Evolutionary conservation across 2,113 vertebrate genomes (phyloP).

Genomic region (Dinomys branickii): DNA sequence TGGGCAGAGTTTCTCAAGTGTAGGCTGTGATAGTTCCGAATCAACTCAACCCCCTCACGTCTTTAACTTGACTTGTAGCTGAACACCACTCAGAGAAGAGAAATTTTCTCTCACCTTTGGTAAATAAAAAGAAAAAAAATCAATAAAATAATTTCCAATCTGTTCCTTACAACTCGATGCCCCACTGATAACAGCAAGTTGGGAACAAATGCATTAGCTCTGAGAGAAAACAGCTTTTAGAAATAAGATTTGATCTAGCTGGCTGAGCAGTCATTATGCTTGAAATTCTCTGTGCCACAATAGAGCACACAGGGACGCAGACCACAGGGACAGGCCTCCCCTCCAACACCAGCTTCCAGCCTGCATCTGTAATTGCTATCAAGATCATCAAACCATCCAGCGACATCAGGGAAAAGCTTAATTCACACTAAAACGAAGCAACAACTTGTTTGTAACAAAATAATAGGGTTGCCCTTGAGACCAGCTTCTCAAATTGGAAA

Average conservation of each 20-base stretch:
- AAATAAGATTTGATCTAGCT: conserved; percentile 77
- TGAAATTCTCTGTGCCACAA: conserved; percentile 67
- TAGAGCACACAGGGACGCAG: background rate
- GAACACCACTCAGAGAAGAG: conserved; percentile 51
- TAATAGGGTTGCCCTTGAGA: conserved; percentile 30
- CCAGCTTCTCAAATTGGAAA: conserved; percentile 41
- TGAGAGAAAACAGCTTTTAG: conserved; percentile 75
- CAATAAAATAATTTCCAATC: conserved; percentile 82
- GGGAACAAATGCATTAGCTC: conserved; percentile 69
- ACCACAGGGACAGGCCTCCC: conserved; percentile 22
- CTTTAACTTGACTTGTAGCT: conserved; percentile 48
- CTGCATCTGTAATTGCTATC: conserved; percentile 58
- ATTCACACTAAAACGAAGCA: conserved; percentile 71
- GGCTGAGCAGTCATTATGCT: conserved; percentile 74
- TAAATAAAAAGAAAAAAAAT: conserved; percentile 76
- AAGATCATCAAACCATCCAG: conserved; percentile 67
- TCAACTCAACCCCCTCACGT: background rate
- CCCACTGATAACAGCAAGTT: conserved; percentile 76
- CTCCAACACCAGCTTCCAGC: conserved; percentile 31
- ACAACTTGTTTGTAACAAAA: conserved; percentile 66
- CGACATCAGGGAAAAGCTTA: conserved; percentile 18
- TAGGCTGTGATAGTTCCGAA: conserved; percentile 3
- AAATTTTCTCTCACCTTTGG: conserved; percentile 75
- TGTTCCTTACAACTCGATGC: conserved; percentile 75
- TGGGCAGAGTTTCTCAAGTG: background rate